phyloP scores from a whole-genome alignment of 2,888 invertebrate genomes.

The Aspidiotus destructor region DNA sequence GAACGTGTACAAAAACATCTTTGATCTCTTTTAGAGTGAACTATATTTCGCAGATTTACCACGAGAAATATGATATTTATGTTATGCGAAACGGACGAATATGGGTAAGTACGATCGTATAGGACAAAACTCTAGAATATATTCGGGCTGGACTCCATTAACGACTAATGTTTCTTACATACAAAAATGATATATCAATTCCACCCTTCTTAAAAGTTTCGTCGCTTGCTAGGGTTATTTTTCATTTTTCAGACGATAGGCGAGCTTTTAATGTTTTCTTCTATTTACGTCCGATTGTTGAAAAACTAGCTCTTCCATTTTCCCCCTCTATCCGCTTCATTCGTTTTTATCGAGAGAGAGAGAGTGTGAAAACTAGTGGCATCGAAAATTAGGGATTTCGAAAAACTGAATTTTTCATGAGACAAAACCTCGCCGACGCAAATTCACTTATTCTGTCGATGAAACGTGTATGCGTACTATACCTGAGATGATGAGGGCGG shows the following conservation, averaged over 20 bases:
- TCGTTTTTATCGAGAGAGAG: neutral
- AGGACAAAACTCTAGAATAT: too few species aligned
- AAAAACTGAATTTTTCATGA: slow-evolving; percentile 16
- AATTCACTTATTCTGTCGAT: too few species aligned
- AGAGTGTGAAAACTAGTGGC: neutral
- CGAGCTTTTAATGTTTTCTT: slow-evolving; percentile 27
- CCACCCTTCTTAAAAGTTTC: slow-evolving; percentile 24
- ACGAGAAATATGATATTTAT: too few species aligned
- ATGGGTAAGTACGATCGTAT: too few species aligned
- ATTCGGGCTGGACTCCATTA: slow-evolving; percentile 26
- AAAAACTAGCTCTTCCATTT: slow-evolving; percentile 1
- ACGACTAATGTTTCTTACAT: slow-evolving; percentile 29
- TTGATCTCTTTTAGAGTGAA: too few species aligned
- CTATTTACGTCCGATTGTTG: slow-evolving; percentile 26
- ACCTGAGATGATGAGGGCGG: slow-evolving; percentile 7
- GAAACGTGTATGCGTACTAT: too few species aligned
- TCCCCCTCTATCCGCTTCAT: neutral
- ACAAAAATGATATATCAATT: slow-evolving; percentile 28
- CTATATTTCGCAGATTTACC: too few species aligned
- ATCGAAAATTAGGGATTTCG: slow-evolving; percentile 3
- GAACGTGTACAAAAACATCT: too few species aligned
- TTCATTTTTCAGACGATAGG: slow-evolving; percentile 28
- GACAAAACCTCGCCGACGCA: neutral
- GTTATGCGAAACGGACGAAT: too few species aligned
- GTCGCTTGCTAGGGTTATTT: slow-evolving; percentile 23